Base-by-base conservation (phyloP, 1,140 invertebrate species). In the Polypedilum vanderplanki region DNA sequence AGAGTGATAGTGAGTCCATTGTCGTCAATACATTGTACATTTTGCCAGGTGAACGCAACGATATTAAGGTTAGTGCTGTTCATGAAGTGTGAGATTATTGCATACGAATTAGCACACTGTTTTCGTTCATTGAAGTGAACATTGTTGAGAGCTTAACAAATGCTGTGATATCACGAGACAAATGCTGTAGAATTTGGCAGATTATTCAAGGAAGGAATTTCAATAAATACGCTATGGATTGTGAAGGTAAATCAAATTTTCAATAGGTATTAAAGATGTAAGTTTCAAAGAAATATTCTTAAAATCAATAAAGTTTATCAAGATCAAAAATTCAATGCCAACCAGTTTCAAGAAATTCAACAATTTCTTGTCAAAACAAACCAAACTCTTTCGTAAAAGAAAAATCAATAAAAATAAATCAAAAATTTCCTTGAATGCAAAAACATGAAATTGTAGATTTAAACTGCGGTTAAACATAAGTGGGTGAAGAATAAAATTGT, bases 1-100 rank as follows among this genome's bases (percentile, higher is more conserved):
- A 85, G 1, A 82, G 83, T 10, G 87, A 89, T 79, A 86, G 86
- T 24, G 79, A 80, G 65, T 85, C 83, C 1, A 24, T 76, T 40
- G 0, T 7, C 1, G 79, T 81, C 73, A 76, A 81, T 74, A 78
- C 80, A 10, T 76, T 81, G 3, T 74, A 79, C 18, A 77, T 77
- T 15, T 78, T 85, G 84, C 75, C 80, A 87, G 88, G 89, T 3
- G 90, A 91, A 79, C 81, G 89, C 75, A 85, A 87, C 79, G 89
- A 90, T 76, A 83, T 89, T 10, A 83, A 87, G 2, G 76, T 91
- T 2, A 79, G 82, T 7, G 84, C 88, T 2, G 81, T 86, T 76
- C 82, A 87, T 77, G 40, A 79, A 0, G 78, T 81, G 1, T 83
- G 83, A 4, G 87, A 84, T 4, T 90, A 90, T 76, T 86, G 84